A percentile compares a stretch with the other conserved stretches of the same genome.
Conservation (phyloP, 2,888 invertebrate genomes). For the Phaedon cochleariae region DNA sequence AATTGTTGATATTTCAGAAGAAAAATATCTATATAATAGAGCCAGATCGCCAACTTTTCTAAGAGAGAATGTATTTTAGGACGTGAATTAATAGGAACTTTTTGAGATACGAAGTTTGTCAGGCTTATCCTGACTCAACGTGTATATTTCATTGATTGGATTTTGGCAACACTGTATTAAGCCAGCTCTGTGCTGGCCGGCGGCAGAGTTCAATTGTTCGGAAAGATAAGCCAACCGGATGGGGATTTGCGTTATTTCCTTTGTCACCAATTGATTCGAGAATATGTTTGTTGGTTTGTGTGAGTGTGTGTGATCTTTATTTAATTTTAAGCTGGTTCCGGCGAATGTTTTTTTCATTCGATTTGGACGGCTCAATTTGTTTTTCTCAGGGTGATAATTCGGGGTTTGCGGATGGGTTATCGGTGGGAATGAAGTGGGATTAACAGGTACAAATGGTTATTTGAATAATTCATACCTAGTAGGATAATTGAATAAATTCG, state of each 20-base stretch:
- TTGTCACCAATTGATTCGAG: constrained; percentile 45
- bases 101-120: no score
- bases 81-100: no score
- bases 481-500: not conserved
- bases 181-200: constrained; percentile 18
- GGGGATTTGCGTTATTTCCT: constrained; percentile 37
- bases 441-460: constrained; percentile 14
- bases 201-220: constrained; percentile 56
- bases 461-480: constrained; percentile 6
- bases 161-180: not conserved
- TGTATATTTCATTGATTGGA: no score
- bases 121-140: no score
- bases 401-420: constrained; percentile 5
- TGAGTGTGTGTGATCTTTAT: constrained; percentile 50
- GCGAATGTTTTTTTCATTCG: constrained; percentile 17
- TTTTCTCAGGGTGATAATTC: constrained; percentile 44
- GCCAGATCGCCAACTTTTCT: no score
- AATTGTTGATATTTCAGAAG: no score
- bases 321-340: constrained; percentile 51
- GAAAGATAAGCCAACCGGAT: constrained; percentile 60
- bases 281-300: constrained; percentile 55
- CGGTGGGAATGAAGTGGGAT: constrained; percentile 19
- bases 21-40: no score
- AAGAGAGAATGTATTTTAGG: no score
- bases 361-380: constrained; percentile 38